Evolutionary conservation across 2,113 vertebrate genomes (phyloP).

Genomic region (Ptilonorhynchus violaceus): DNA sequence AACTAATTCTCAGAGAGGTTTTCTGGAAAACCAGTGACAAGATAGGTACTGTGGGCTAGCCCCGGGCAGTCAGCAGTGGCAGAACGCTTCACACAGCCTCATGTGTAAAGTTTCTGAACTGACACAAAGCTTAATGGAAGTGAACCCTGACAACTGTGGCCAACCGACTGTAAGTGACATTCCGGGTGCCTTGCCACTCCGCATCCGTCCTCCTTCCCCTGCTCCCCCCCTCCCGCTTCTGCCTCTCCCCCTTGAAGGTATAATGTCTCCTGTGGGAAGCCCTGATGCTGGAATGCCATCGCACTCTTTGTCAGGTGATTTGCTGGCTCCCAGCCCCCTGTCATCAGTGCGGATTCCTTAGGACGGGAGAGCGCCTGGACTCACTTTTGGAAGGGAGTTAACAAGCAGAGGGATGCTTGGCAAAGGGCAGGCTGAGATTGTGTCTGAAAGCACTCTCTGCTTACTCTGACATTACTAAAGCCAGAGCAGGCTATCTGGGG

Average conservation of each 20-base stretch:
- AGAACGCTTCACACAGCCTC: constrained; percentile 76
- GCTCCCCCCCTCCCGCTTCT: neutral
- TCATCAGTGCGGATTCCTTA: neutral
- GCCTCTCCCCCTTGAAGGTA: constrained; percentile 60
- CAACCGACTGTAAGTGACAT: constrained; percentile 78
- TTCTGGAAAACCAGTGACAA: constrained; percentile 78
- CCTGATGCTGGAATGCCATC: constrained; percentile 43
- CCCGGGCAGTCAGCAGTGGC: constrained; percentile 80
- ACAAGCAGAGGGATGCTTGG: neutral
- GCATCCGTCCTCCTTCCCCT: constrained; percentile 23
- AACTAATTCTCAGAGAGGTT: constrained; percentile 78
- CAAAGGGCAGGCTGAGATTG: neutral
- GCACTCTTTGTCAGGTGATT: constrained; percentile 48
- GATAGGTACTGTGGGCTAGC: constrained; percentile 80
- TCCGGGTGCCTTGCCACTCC: constrained; percentile 64
- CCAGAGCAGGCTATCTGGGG: neutral
- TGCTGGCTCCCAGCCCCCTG: neutral
- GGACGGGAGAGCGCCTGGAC: fast-evolving
- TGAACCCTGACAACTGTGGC: constrained; percentile 76
- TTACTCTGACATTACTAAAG: neutral
- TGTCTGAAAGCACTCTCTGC: neutral
- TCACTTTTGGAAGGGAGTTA: neutral
- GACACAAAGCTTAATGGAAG: constrained; percentile 84
- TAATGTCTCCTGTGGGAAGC: constrained; percentile 74
- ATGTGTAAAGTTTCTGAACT: constrained; percentile 75